A percentile compares a stretch with the other conserved stretches of the same genome.
phyloP scores from a whole-genome alignment of 2,888 invertebrate genomes.

The Carabus problematicus region DNA sequence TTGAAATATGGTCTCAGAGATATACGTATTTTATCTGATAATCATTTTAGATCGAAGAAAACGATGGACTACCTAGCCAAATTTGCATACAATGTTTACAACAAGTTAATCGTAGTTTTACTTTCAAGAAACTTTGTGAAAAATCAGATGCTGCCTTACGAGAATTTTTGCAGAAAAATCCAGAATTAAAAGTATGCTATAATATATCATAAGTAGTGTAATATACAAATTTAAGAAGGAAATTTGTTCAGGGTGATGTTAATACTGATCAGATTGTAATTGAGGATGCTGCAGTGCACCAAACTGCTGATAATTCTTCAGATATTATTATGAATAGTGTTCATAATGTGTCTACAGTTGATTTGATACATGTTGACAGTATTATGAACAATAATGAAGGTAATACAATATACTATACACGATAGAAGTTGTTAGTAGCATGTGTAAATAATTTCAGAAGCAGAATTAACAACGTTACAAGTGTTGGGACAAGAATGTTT shows the following conservation, averaged over 20 bases:
- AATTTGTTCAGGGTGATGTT: background rate
- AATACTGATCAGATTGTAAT: background rate
- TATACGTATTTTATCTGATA: too few relatives aligned
- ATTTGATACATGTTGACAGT: background rate
- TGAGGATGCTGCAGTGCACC: constrained; percentile 1
- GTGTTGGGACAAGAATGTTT: background rate
- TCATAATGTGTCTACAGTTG: background rate
- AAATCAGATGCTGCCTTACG: constrained; percentile 28
- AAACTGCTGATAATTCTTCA: background rate
- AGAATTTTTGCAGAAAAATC: constrained; percentile 12
- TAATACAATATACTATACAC: background rate
- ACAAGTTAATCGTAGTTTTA: constrained; percentile 28
- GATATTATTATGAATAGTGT: background rate
- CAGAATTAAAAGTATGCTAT: constrained; percentile 2
- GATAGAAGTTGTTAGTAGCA: too few relatives aligned
- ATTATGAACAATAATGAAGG: background rate
- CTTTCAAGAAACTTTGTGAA: constrained; percentile 38
- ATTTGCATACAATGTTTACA: constrained; percentile 31
- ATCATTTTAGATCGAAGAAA: constrained; percentile 18
- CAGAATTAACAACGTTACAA: background rate
- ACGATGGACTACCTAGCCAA: constrained; percentile 26
- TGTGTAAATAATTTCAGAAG: background rate
- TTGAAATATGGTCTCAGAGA: background rate
- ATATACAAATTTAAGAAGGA: background rate
- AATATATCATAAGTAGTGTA: background rate